Conservation (phyloP, 2,113 vertebrate species). For the Amphiprion percula region DNA sequence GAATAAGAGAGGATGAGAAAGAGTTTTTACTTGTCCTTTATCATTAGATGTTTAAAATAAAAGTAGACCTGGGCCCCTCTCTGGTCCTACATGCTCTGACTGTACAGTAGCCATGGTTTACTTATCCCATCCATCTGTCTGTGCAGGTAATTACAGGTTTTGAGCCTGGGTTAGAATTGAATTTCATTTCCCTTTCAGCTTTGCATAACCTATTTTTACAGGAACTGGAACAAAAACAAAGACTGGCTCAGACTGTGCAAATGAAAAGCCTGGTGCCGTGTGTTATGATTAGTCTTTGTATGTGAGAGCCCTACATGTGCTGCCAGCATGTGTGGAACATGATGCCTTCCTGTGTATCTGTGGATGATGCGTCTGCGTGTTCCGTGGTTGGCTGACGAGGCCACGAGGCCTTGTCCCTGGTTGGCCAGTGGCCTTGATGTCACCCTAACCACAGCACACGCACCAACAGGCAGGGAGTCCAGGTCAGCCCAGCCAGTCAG, state of each 20-base stretch:
- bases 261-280: conserved; percentile 35
- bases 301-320: conserved; percentile 43
- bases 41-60: conserved; percentile 42
- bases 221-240: conserved; percentile 65
- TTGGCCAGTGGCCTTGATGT: conserved; percentile 79
- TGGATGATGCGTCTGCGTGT: conserved; percentile 27
- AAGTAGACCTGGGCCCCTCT: conserved; percentile 20
- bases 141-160: conserved; percentile 55
- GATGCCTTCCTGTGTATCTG: conserved; percentile 54
- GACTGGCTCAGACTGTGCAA: conserved; percentile 42
- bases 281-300: conserved; percentile 53
- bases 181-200: conserved; percentile 58
- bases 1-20: conserved; percentile 17
- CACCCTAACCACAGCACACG: conserved; percentile 63
- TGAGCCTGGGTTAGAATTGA: conserved; percentile 40
- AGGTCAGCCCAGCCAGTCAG: conserved; percentile 78
- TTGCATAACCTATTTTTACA: conserved; percentile 55
- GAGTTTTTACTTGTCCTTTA: conserved; percentile 26
- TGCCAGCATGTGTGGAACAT: conserved; percentile 51
- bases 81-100: conserved; percentile 20
- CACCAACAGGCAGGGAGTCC: conserved; percentile 69
- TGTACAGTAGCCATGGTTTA: conserved; percentile 31
- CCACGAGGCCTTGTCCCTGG: conserved; percentile 42
- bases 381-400: conserved; percentile 62
- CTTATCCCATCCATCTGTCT: conserved; percentile 52